These are phyloP conservation scores for Anguilla japonica DNA, from an alignment of 2,113 vertebrate species.

Conservation along the genomic window DNA sequence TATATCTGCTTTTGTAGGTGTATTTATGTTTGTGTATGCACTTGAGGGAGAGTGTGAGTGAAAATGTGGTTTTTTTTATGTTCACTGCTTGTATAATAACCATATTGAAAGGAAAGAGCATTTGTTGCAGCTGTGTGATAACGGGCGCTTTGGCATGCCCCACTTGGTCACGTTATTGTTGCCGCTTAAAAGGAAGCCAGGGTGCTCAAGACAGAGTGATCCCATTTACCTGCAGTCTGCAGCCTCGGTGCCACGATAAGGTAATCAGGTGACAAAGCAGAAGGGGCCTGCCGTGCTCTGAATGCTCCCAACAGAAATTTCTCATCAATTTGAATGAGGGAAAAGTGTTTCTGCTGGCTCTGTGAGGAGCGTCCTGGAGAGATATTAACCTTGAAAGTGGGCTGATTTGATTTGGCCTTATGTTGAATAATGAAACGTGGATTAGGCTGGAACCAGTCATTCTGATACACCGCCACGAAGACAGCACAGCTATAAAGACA, in stretches of 20 bases:
- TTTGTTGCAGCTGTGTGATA: not conserved
- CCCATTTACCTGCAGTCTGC: not conserved
- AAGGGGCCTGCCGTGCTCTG: not conserved
- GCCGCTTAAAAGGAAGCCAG: not conserved
- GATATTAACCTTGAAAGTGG: slow-evolving; percentile 21
- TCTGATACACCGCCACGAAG: not conserved
- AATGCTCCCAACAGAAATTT: not conserved
- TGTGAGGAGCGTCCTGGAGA: slow-evolving; percentile 9
- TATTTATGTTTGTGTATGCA: too few species aligned
- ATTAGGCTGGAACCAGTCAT: not conserved
- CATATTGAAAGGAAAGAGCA: not conserved
- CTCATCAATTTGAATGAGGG: not conserved
- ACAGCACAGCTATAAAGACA: not conserved
- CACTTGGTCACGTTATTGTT: not conserved
- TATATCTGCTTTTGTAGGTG: too few species aligned
- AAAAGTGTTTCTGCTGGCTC: not conserved
- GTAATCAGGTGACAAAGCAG: not conserved
- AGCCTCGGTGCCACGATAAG: not conserved
- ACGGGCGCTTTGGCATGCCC: not conserved
- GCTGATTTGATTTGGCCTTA: slow-evolving; percentile 16
- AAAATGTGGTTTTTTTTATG: not conserved
- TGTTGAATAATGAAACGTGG: slow-evolving; percentile 14
- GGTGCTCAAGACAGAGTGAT: not conserved
- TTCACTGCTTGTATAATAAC: not conserved
- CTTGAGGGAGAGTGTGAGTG: not conserved